phyloP scores from a whole-genome alignment of 2,113 vertebrate species.

The Brevimyrus niger region DNA sequence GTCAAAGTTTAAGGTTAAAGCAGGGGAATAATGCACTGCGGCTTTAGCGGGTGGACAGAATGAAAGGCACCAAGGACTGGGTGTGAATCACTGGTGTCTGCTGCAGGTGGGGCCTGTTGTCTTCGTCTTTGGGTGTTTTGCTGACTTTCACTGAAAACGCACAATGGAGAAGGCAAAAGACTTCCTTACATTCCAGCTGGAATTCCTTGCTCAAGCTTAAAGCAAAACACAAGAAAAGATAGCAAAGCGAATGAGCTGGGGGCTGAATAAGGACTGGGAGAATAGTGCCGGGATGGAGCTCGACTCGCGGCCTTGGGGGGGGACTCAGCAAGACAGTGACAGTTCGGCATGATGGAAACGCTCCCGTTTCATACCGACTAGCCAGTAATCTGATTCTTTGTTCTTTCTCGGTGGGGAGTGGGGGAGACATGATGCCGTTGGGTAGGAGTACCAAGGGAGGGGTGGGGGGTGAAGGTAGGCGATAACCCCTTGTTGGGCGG shows the following conservation, averaged over 20 bases:
- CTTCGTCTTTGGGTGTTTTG: constrained; percentile 20
- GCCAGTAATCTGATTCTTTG: constrained; percentile 62
- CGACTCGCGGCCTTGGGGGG: constrained; percentile 3
- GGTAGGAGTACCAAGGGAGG: constrained; percentile 33
- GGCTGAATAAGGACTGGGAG: not conserved
- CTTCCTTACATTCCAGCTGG: not conserved
- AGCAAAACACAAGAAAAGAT: not conserved
- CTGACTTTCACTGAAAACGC: constrained; percentile 46
- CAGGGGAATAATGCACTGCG: not conserved
- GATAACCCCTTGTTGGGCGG: constrained; percentile 61
- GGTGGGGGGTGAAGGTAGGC: constrained; percentile 53
- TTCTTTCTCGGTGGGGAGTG: constrained; percentile 55
- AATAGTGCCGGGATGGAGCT: not conserved
- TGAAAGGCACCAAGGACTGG: not conserved
- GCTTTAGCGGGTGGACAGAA: not conserved
- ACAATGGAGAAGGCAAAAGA: constrained; percentile 6
- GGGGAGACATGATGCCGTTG: not conserved
- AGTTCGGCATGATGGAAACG: constrained; percentile 39
- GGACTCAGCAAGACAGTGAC: constrained; percentile 12
- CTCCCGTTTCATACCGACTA: constrained; percentile 44
- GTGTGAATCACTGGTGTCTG: not conserved
- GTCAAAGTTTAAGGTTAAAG: not conserved
- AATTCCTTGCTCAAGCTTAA: not conserved
- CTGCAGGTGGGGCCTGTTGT: not conserved
- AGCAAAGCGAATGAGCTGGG: not conserved